Evolutionary conservation across 2,113 vertebrate species (phyloP), one percentile per base, ranked within the genome.

Genomic region (Lagopus leucura): DNA sequence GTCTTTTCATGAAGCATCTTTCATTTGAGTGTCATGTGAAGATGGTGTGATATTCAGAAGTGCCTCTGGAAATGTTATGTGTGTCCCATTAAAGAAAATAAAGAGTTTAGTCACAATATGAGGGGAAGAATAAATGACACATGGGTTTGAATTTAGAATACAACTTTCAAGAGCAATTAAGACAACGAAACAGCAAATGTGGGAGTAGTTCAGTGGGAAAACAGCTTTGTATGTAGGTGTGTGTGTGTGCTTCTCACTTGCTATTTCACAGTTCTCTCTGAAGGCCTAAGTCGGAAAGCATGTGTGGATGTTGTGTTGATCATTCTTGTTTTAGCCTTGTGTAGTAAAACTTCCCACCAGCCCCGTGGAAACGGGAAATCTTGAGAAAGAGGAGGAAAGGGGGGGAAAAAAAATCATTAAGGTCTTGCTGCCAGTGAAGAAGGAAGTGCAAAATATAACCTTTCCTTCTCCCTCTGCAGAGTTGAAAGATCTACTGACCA

Each of bases 401-500:
- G 15, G 20, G 54, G 27, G 24, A 10, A 0, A 38, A 50, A 36
- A 40, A 82, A 77, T 6, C 6, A n/a, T 60, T 2, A 58, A 77
- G 8, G 1, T 64, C 10, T 78, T 47, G 6, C 16, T 34, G 30
- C 12, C 25, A 2, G 5, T 57, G 55, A 75, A 74, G 43, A 19
- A 79, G n/a, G 30, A 77, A 40, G 30, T 80, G 30, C 30, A 74
- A 40, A 79, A 38, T 14, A 2, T 0, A 25, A 45, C 5, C 21
- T 60, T 38, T 21, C n/a, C 48, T 66, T 79, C 21, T 92, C 4
- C 6, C 22, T 92, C 86, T 61, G 20, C 93, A 99, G 99, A 95
- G 99, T 99, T 95, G 99, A 99, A 97, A 96, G 99, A 91, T 99
- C 99, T 43, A 99, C 99, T 72, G 99, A 99, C 93, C 99, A 99